Evolutionary conservation across 2,888 invertebrate species (phyloP).

Genomic region (Itoplectis maculator): DNA sequence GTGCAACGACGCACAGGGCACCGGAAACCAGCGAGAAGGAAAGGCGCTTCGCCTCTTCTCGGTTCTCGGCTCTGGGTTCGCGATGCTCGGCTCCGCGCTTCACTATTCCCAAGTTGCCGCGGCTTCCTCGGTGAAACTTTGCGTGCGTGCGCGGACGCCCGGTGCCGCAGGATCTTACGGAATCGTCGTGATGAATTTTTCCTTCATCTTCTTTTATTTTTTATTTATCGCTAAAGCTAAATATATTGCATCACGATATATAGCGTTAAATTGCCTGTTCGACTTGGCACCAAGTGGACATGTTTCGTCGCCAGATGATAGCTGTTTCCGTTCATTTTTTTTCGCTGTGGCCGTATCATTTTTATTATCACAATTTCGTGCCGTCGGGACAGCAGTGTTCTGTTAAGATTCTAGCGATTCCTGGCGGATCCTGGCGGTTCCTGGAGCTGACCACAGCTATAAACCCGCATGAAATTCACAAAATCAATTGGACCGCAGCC

Average conservation of each 20-base stretch:
- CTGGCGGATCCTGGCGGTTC: neutral
- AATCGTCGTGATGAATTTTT: neutral
- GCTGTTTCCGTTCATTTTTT: no score
- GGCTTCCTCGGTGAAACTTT: neutral
- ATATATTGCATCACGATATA: neutral
- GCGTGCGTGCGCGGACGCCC: neutral
- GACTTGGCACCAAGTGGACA: no score
- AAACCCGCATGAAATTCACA: neutral
- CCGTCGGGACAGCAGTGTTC: no score
- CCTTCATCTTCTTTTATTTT: neutral
- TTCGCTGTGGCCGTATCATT: no score
- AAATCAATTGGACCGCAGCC: constrained; percentile 6
- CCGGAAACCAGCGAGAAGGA: constrained; percentile 41
- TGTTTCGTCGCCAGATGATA: no score
- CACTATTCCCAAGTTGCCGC: constrained; percentile 15
- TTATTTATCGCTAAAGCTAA: neutral
- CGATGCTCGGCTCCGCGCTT: constrained; percentile 29
- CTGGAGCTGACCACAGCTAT: no score
- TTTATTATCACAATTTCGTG: no score
- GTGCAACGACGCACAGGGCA: constrained; percentile 33
- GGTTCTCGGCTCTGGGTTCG: neutral
- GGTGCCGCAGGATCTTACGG: constrained; percentile 2
- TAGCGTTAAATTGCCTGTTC: no score
- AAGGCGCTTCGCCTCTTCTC: constrained; percentile 21
- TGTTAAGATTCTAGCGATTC: neutral